phyloP scores from a whole-genome alignment of 2,888 invertebrate genomes.

The Hypomecis atomaria region DNA sequence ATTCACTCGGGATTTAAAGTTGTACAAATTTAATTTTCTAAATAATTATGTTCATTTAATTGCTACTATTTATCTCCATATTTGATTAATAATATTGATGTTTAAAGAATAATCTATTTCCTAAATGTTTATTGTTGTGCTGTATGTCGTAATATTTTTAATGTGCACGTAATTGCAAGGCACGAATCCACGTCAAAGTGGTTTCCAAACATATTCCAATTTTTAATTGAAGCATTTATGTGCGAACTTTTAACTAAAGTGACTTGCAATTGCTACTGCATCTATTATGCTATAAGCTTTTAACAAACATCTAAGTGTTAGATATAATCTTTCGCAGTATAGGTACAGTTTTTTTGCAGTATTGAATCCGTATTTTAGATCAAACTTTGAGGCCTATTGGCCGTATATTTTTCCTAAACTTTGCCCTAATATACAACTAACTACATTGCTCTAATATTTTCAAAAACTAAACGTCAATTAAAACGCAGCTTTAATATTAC shows the following conservation, averaged over 20 bases:
- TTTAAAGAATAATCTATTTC: background rate
- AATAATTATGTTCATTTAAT: background rate
- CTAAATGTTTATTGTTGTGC: background rate
- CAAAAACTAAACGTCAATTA: constrained; percentile 7
- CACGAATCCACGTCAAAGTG: background rate
- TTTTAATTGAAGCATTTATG: background rate
- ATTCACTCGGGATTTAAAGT: too few species aligned
- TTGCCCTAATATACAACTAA: background rate
- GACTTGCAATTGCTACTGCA: constrained; percentile 11
- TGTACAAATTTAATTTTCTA: too few species aligned
- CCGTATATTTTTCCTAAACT: constrained; percentile 3
- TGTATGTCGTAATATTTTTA: background rate
- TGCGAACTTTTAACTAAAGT: background rate
- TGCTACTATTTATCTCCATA: too few species aligned
- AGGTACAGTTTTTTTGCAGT: background rate
- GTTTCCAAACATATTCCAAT: background rate
- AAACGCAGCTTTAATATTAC: background rate
- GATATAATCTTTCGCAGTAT: background rate
- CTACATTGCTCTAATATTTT: background rate
- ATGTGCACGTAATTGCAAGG: constrained; percentile 16
- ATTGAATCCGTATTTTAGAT: background rate
- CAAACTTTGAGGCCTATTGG: constrained; percentile 7
- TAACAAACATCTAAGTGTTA: constrained; percentile 3
- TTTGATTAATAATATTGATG: too few species aligned
- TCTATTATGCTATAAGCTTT: constrained; percentile 4